A percentile compares a stretch with the other conserved stretches of the same genome.
phyloP scores from a whole-genome alignment of 2,888 invertebrate species.

The Acanthosepion esculentum region DNA sequence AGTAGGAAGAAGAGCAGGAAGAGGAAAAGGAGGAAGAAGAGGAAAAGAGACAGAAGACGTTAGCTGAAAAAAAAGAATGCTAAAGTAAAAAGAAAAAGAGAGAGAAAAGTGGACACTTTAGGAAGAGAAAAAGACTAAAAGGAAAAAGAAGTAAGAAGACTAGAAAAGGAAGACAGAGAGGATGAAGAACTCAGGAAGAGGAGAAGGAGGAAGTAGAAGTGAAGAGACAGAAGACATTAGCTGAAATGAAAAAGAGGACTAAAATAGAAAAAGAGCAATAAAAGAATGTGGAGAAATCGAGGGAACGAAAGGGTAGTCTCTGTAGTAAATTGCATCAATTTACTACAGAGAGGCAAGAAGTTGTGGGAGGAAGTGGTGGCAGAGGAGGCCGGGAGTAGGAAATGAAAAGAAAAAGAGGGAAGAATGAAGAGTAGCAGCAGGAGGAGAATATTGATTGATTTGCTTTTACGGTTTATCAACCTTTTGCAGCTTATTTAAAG shows the following conservation, averaged over 20 bases:
- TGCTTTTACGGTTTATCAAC: too few relatives aligned
- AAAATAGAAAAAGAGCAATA: background rate
- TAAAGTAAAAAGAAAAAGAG: background rate
- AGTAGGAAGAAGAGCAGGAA: background rate
- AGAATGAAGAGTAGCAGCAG: background rate
- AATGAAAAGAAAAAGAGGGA: background rate
- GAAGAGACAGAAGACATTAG: background rate
- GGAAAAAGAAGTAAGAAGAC: too few relatives aligned
- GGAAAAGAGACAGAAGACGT: fast-evolving
- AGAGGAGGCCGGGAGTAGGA: background rate
- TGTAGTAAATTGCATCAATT: too few relatives aligned
- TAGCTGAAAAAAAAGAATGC: background rate
- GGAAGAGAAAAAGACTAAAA: too few relatives aligned
- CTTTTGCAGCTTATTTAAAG: too few relatives aligned
- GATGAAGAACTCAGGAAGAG: background rate
- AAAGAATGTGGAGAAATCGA: too few relatives aligned
- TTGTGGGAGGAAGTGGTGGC: fast-evolving
- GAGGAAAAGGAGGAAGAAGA: too few relatives aligned
- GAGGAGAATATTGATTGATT: background rate
- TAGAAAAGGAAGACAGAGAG: background rate
- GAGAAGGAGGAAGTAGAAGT: background rate
- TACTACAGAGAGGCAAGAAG: too few relatives aligned
- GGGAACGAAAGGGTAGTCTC: fast-evolving
- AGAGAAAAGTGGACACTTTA: too few relatives aligned
- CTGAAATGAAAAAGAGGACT: background rate